Percentiles rank a stretch among this genome's conserved stretches.
Evolutionary conservation across 2,113 vertebrate genomes (phyloP).

Genomic region (Lophotis ruficrista): DNA sequence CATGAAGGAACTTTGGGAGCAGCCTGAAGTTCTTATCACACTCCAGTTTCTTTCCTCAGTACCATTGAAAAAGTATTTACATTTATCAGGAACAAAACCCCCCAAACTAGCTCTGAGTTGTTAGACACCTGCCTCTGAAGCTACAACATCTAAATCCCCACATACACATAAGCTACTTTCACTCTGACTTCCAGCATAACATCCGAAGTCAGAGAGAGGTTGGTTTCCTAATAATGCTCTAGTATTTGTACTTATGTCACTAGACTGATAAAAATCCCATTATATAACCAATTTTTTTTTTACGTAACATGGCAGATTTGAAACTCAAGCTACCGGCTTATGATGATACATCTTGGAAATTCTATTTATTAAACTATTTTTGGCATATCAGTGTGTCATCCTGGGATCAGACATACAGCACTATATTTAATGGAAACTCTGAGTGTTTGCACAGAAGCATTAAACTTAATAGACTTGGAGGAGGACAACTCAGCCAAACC

Average conservation of each 20-base stretch:
- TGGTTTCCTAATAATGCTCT: constrained; percentile 10
- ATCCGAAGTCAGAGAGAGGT: constrained; percentile 20
- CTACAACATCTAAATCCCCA: background rate
- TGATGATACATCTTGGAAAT: constrained; percentile 20
- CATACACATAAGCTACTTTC: background rate
- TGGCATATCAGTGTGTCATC: constrained; percentile 16
- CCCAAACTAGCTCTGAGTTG: background rate
- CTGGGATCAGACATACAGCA: constrained; percentile 7
- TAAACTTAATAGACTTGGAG: background rate
- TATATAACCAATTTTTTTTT: constrained; percentile 57
- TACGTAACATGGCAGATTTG: constrained; percentile 45
- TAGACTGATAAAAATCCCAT: constrained; percentile 60
- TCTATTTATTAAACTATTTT: constrained; percentile 49
- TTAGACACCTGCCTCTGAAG: background rate
- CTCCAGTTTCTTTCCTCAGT: background rate
- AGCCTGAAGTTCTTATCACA: background rate
- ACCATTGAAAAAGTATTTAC: background rate
- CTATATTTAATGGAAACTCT: constrained; percentile 21
- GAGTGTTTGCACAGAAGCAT: background rate
- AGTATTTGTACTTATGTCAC: constrained; percentile 25
- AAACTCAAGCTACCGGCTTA: constrained; percentile 38
- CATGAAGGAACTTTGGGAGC: background rate
- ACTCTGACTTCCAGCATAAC: constrained; percentile 8
- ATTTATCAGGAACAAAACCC: background rate
- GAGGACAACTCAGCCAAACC: background rate